Conservation (phyloP, 2,888 invertebrate species). For the Cepaea hortensis region DNA sequence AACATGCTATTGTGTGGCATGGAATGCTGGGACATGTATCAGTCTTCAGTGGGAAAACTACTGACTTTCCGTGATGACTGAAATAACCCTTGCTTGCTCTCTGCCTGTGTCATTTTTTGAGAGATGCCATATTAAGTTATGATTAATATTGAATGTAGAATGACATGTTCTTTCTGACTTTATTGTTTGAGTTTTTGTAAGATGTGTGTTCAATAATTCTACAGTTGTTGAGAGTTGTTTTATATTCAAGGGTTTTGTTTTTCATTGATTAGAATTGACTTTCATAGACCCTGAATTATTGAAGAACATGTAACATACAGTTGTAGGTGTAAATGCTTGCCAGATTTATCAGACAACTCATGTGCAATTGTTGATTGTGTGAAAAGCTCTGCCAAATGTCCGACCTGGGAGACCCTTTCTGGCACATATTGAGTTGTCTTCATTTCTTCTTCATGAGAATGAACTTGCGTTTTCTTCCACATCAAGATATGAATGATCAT, state of each 20-base stretch:
- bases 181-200: not conserved
- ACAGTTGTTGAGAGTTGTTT: conserved; percentile 1
- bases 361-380: conserved; percentile 11
- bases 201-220: conserved; percentile 5
- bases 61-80: no score
- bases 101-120: not conserved
- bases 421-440: not conserved
- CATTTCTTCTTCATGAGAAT: conserved; percentile 10
- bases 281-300: not conserved
- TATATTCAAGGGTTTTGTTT: conserved; percentile 2
- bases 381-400: not conserved
- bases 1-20: not conserved
- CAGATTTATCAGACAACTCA: not conserved
- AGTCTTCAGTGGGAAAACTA: no score
- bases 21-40: no score
- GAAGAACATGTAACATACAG: not conserved
- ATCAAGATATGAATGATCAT: conserved; percentile 6
- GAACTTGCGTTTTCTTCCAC: conserved; percentile 10
- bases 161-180: no score
- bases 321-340: not conserved
- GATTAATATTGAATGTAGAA: conserved; percentile 8
- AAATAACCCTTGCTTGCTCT: no score
- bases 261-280: conserved; percentile 21
- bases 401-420: not conserved
- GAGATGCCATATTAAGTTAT: not conserved